Conservation (phyloP, 2,888 invertebrate genomes). For the Ophraella communa region DNA sequence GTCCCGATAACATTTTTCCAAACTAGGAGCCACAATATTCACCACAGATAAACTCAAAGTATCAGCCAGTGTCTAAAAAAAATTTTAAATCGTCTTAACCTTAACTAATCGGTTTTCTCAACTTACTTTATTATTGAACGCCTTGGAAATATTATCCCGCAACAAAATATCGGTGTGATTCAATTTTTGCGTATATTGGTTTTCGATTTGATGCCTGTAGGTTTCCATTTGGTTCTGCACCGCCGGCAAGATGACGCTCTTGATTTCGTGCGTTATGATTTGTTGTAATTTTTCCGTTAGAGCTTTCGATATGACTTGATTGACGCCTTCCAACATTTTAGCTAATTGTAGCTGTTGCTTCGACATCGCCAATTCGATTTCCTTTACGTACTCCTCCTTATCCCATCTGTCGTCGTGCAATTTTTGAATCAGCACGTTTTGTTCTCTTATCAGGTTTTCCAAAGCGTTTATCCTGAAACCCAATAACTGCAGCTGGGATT, state of each 20-base stretch:
- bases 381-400: slow-evolving; percentile 50
- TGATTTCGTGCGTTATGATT: slow-evolving; percentile 65
- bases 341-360: slow-evolving; percentile 56
- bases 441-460: slow-evolving; percentile 54
- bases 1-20: slow-evolving; percentile 80
- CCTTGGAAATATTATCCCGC: slow-evolving; percentile 79
- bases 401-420: slow-evolving; percentile 51
- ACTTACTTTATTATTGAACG: slow-evolving; percentile 79
- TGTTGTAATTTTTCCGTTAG: slow-evolving; percentile 63
- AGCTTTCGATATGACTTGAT: slow-evolving; percentile 59
- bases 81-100: no score
- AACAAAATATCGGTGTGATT: slow-evolving; percentile 76
- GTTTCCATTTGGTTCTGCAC: slow-evolving; percentile 75
- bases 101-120: neutral
- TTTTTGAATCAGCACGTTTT: slow-evolving; percentile 52
- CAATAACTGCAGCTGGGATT: slow-evolving; percentile 49
- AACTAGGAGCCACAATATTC: slow-evolving; percentile 73
- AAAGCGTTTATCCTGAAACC: slow-evolving; percentile 51
- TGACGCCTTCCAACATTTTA: slow-evolving; percentile 60
- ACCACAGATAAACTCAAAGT: slow-evolving; percentile 73
- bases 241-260: slow-evolving; percentile 63
- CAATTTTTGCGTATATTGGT: slow-evolving; percentile 76
- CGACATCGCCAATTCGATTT: slow-evolving; percentile 54
- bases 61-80: slow-evolving; percentile 73
- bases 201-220: slow-evolving; percentile 74